Percentiles rank a stretch among this genome's conserved stretches.
phyloP scores from a whole-genome alignment of 2,113 vertebrate genomes.

The Carassius auratus region DNA sequence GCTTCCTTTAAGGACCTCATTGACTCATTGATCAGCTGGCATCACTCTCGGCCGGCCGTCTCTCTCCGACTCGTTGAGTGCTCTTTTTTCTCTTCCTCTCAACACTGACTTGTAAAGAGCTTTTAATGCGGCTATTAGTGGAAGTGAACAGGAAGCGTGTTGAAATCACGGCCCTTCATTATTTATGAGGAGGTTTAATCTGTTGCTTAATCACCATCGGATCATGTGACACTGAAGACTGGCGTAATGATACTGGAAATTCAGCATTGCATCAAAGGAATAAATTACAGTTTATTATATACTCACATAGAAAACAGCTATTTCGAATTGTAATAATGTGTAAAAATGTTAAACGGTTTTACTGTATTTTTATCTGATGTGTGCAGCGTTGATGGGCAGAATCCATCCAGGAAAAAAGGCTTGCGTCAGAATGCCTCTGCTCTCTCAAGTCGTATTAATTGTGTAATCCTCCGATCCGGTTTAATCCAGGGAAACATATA shows the following conservation, averaged over 20 bases:
- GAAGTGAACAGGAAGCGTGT: slow-evolving; percentile 92
- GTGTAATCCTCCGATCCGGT: slow-evolving; percentile 57
- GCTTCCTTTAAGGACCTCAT: slow-evolving; percentile 72
- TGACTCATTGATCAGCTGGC: slow-evolving; percentile 81
- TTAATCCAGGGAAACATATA: slow-evolving; percentile 59
- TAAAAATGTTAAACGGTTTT: neutral
- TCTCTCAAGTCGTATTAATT: slow-evolving; percentile 54
- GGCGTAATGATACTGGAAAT: neutral
- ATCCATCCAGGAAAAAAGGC: neutral
- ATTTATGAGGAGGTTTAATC: slow-evolving; percentile 92
- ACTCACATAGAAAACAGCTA: neutral
- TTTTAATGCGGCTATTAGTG: slow-evolving; percentile 95
- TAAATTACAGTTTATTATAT: neutral
- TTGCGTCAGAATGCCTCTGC: slow-evolving; percentile 1
- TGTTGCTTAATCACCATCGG: slow-evolving; percentile 89
- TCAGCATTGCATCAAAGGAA: neutral
- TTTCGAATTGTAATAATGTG: neutral
- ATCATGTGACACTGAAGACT: neutral
- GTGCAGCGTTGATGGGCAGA: neutral
- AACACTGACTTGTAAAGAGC: slow-evolving; percentile 89
- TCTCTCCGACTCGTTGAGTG: slow-evolving; percentile 83
- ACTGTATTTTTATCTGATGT: neutral
- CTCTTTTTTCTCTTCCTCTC: slow-evolving; percentile 81
- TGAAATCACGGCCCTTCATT: slow-evolving; percentile 84
- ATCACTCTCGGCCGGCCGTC: slow-evolving; percentile 67